Base-by-base conservation (phyloP, 1,140 invertebrate genomes). In the Drosophila seguyi region DNA sequence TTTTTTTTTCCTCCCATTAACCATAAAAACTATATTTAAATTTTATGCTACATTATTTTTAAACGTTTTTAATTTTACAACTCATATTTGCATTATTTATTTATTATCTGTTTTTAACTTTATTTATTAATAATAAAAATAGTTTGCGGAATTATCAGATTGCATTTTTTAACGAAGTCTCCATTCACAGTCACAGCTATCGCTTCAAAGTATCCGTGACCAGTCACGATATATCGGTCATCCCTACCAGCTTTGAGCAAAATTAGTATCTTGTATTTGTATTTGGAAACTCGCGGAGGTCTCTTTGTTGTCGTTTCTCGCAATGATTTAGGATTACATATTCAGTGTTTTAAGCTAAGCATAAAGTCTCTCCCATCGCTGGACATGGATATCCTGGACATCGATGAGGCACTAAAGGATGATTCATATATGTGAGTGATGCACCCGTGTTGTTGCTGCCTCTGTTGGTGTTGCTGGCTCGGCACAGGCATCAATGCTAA, bases 361-460 rank as follows among this genome's bases (percentile, higher is more conserved):
- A n/a, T 48, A 79, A 82, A 68, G 53, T 60, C 34, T 34, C 31
- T 50, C 52, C 38, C 65, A 45, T 45, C 57, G 56, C 53, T 62
- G 85, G 85, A 74, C 65, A 92, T 92, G 91, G 91, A 92, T 85
- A 92, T 92, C 74, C 68, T 92, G 63, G 91, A 92, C 41, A 92
- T 92, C 66, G 91, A 92, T 76, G 91, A 92, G 77, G 91, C 82
- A 42, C 74, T 92, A 36, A 92, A 92, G 78, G 91, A 92, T 91
- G 91, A 92, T 92, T 92, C 91, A 80, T 92, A 91, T 87, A 91
- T 91, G 91, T 92, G 79, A 81, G 91, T 80, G 63, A 60, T 60
- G 53, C 66, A 44, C 55, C 20, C 45, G 59, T 73, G 55, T 34
- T 71, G 16, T 27, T 61, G 47, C 42, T 67, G 53, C 31, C 50